Base-by-base conservation (phyloP, 2,797 vertebrate species). In the Neoniphon sammara region DNA sequence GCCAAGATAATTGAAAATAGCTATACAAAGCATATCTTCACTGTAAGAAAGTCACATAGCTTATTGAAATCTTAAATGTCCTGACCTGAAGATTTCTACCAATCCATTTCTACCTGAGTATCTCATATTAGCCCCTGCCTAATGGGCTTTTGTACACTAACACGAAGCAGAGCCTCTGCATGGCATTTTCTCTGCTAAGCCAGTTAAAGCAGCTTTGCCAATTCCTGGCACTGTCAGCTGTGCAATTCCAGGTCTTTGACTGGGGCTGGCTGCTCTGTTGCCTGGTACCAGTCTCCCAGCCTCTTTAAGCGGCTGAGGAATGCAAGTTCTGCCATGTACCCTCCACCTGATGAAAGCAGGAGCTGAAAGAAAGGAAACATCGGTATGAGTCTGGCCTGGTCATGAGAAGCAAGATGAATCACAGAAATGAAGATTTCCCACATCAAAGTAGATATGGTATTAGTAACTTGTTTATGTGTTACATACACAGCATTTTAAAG, bases 241-340 rank as follows among this genome's bases (percentile, higher is more conserved):
- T 57, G 55, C 2, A 23, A 25, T 27, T 8, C 14, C 20, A 21
- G 52, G 52, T 23, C 11, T 12, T 25, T 31, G 14, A 27, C 23
- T 31, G 27, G 15, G 17, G 23, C 52, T n/a, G 20, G 52, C 20
- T 25, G 23, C 7, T 23, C 53, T 25, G 10, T 84, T 80, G 74
- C 79, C 55, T 39, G 7, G 78, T 57, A 23, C n/a, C 30, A 10
- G 36, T 27, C 63, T 36, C 23, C 49, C 36, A 5, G 61, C 50
- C 31, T 61, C 18, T 0, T 3, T 4, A 44, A 17, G 30, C 10
- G 27, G 55, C 25, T 57, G 18, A 78, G 66, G 63, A 74, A 78
- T 80, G 71, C 58, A 31, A 1, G 34, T 1, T 34, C 17, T 60
- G 34, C 11, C 5, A 49, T 20, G 18, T 30, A 34, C 1, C 23